Evolutionary conservation across 2,113 vertebrate species (phyloP).

Genomic region (Nematolebias whitei): DNA sequence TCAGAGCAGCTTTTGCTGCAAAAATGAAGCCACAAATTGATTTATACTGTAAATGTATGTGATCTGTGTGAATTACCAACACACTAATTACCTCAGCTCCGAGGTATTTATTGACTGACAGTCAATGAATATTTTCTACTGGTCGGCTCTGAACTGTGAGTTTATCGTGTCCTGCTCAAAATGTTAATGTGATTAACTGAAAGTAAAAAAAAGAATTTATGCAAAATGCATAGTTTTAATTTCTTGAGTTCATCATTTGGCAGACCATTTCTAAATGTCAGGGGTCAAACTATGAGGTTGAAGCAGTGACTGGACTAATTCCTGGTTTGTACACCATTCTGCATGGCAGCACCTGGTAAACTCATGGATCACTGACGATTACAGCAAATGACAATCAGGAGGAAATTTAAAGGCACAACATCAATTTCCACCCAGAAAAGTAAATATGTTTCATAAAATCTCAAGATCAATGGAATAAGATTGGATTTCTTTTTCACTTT

Average conservation of each 20-base stretch:
- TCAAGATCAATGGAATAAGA: background rate
- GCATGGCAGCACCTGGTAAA: conserved; percentile 58
- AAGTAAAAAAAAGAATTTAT: background rate
- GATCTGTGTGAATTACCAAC: too few relatives aligned
- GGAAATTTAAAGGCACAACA: conserved; percentile 54
- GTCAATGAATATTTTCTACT: too few relatives aligned
- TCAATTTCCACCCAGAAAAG: background rate
- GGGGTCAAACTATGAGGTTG: conserved; percentile 43
- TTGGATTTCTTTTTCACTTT: background rate
- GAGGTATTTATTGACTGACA: too few relatives aligned
- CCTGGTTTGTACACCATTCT: conserved; percentile 54
- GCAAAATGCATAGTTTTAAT: background rate
- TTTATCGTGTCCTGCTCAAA: too few relatives aligned
- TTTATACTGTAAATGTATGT: too few relatives aligned
- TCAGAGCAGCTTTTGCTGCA: too few relatives aligned
- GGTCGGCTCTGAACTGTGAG: too few relatives aligned
- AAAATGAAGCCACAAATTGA: too few relatives aligned
- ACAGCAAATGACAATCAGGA: conserved; percentile 41
- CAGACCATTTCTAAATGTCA: conserved; percentile 53
- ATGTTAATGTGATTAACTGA: background rate
- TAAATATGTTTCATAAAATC: background rate
- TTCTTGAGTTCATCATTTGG: conserved; percentile 11
- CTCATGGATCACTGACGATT: conserved; percentile 69
- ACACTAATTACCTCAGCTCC: too few relatives aligned
- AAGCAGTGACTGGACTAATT: conserved; percentile 44